Conservation (phyloP, 2,113 vertebrate genomes). For the Etheostoma spectabile region DNA sequence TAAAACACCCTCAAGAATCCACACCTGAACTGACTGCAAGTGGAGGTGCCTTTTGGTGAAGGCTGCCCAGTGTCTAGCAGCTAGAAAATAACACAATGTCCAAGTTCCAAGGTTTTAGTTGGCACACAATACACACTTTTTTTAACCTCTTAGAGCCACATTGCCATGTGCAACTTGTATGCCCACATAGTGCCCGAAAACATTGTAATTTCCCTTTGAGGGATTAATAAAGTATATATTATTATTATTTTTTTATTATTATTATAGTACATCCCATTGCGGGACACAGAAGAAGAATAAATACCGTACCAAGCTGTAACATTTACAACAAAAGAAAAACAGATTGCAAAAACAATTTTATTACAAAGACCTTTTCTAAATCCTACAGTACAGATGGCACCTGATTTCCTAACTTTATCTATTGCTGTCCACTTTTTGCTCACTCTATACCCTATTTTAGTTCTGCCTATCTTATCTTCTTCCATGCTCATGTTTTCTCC, state of each 20-base stretch:
- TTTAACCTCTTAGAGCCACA: neutral
- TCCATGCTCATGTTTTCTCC: conserved; percentile 4
- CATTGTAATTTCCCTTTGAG: too few relatives aligned
- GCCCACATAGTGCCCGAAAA: neutral
- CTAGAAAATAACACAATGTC: neutral
- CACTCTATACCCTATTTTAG: neutral
- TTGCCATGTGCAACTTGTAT: neutral
- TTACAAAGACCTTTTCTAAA: neutral
- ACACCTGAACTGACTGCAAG: neutral
- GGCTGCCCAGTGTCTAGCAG: neutral
- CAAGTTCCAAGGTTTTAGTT: neutral
- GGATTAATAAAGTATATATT: too few relatives aligned
- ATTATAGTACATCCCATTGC: neutral
- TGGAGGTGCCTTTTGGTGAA: neutral
- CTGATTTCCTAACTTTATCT: conserved; percentile 11
- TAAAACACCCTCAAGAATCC: neutral
- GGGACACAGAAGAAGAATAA: neutral
- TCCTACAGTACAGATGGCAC: neutral
- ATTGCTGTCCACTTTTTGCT: neutral
- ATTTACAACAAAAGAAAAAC: neutral
- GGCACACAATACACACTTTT: neutral
- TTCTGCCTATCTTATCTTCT: neutral
- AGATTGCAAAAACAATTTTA: too few relatives aligned
- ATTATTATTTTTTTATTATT: too few relatives aligned
- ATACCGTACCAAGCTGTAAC: neutral